Evolutionary conservation across 2,888 invertebrate genomes (phyloP), one percentile per base, ranked within the genome.

Genomic region (Frankliniella intonsa): DNA sequence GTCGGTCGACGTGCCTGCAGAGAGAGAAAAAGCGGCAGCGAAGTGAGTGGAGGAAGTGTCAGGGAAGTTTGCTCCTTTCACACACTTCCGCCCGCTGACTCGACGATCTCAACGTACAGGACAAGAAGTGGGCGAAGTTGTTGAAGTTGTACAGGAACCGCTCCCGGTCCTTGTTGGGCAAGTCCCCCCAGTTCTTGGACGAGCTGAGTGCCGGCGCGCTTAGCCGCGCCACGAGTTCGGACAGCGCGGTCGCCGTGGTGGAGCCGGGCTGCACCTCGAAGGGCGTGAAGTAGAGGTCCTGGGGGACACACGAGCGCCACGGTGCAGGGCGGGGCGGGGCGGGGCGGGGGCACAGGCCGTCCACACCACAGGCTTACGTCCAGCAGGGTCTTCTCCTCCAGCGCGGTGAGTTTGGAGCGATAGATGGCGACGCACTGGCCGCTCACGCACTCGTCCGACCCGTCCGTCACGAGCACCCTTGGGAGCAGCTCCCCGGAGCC

Each of bases 351-450:
- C 9, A 25, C 22, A 25, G 22, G 22, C 69, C 38, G 38, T 38
- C 38, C 38, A 38, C 38, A 38, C 5, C 38, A 38, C 3, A 38
- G 38, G 38, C 38, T 38, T 38, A 76, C 69, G 25, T 88, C 87
- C 49, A 84, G 83, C 19, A 88, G 84, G 83, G 86, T 87, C 80
- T 86, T 86, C 9, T 85, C 82, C 0, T 85, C 86, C 22, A 88
- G 83, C 69, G 85, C 86, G 11, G 86, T 86, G 22, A 84, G 84
- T 80, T 85, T 86, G 0, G 85, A 84, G 81, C 87, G 86, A 12
- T 87, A 84, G 83, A 88, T 88, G 83, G 86, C 87, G 79, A 88
- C 84, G 84, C 87, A 87, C 22, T 84, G 83, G 22, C 88, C 88
- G 80, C 83, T 84, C 38, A 88, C 84, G 50, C 86, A 85, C 25